A percentile compares a stretch with the other conserved stretches of the same genome.
Conservation (phyloP, 2,888 invertebrate species). For the Didymodactylos carnosus region DNA sequence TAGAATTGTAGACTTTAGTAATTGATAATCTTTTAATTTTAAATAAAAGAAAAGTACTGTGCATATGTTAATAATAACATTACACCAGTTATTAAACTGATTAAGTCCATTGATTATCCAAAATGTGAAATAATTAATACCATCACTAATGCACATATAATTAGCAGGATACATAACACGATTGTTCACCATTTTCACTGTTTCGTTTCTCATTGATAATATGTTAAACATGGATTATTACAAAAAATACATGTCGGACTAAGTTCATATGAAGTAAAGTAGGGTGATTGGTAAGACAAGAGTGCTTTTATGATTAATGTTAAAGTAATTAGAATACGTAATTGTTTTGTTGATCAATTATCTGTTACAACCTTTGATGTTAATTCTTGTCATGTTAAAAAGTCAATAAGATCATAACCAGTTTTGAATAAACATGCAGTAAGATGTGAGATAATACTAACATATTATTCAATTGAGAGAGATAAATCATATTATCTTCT, state of each 20-base stretch:
- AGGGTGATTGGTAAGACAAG: slow-evolving; percentile 86
- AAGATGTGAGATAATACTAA: slow-evolving; percentile 90
- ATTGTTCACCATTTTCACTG: slow-evolving; percentile 62
- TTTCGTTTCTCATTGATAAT: slow-evolving; percentile 44
- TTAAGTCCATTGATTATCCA: slow-evolving; percentile 91
- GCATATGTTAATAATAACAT: slow-evolving; percentile 99
- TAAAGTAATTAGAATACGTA: slow-evolving; percentile 74
- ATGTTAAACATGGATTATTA: too few species aligned
- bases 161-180: slow-evolving; percentile 64
- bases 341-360: slow-evolving; percentile 72
- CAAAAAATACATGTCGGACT: too few species aligned
- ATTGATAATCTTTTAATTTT: slow-evolving; percentile 63
- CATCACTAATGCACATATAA: slow-evolving; percentile 74
- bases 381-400: slow-evolving; percentile 78
- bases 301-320: slow-evolving; percentile 84
- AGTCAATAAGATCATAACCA: slow-evolving; percentile 81
- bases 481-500: slow-evolving; percentile 84
- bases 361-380: slow-evolving; percentile 68
- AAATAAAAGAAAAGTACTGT: slow-evolving; percentile 91
- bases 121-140: slow-evolving; percentile 95
- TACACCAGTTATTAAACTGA: slow-evolving; percentile 93
- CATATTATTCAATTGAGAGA: slow-evolving; percentile 84
- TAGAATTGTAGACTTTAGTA: slow-evolving; percentile 49
- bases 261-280: slow-evolving; percentile 89
- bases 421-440: slow-evolving; percentile 91